Percentiles rank a stretch among this genome's conserved stretches.
These are phyloP conservation scores for Theonella swinhoei DNA, from an alignment of 37 sponge, comb jelly and placozoan genomes.

Conservation along the genomic window DNA sequence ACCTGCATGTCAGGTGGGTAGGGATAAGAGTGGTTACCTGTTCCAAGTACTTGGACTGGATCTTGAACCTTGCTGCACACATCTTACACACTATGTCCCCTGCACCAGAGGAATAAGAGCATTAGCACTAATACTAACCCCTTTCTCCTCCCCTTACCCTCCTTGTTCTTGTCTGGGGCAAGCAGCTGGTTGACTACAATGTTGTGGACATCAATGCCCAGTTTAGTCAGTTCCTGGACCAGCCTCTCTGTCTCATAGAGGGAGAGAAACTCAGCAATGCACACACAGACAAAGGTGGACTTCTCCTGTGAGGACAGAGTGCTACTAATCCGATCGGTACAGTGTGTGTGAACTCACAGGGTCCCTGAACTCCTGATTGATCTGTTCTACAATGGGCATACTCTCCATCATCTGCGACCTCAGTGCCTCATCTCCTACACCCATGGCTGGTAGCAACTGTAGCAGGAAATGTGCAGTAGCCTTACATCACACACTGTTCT, in stretches of 20 bases:
- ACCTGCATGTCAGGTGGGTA: not conserved
- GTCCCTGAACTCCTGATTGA: constrained; percentile 88
- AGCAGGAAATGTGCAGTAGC: too few relatives aligned
- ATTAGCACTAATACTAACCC: not conserved
- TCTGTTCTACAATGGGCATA: constrained; percentile 81
- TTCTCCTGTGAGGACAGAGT: constrained; percentile 61
- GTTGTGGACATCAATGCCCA: constrained; percentile 94
- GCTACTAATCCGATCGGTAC: not conserved
- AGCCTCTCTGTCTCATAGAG: constrained; percentile 98
- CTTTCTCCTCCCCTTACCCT: constrained; percentile 36
- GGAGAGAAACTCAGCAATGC: constrained; percentile 98
- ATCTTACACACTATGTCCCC: constrained; percentile 67
- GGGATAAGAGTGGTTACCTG: constrained; percentile 60
- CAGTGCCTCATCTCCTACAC: constrained; percentile 41
- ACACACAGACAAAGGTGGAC: constrained; percentile 97
- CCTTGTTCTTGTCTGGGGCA: constrained; percentile 66
- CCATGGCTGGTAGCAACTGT: constrained; percentile 61
- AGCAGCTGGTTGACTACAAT: constrained; percentile 96
- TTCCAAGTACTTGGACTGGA: constrained; percentile 95
- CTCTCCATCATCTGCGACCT: constrained; percentile 54
- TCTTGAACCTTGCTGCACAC: constrained; percentile 84
- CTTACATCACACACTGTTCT: too few relatives aligned
- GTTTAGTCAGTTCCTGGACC: constrained; percentile 90
- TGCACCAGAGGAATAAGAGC: not conserved
- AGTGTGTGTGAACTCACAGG: constrained; percentile 63